These are phyloP conservation scores for Lycodopsis pacificus DNA, from an alignment of 2,797 vertebrate species.

Conservation along the genomic window DNA sequence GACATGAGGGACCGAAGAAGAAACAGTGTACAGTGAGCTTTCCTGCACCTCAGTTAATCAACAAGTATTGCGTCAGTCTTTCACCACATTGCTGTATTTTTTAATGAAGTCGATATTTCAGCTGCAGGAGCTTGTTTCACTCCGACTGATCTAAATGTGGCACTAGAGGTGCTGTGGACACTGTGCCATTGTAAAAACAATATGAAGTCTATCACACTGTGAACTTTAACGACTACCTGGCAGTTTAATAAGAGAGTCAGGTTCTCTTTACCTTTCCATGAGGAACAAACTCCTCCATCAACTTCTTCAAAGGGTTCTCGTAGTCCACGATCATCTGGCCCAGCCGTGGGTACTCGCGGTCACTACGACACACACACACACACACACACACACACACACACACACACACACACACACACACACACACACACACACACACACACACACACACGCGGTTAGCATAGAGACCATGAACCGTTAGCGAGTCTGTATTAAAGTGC, in stretches of 20 bases:
- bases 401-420: too few relatives aligned
- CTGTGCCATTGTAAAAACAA: not conserved
- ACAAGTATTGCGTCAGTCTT: not conserved
- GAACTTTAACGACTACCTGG: not conserved
- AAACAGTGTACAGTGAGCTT: not conserved
- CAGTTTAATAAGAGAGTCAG: not conserved
- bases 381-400: not conserved
- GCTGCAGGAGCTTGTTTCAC: not conserved
- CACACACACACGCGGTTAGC: not conserved
- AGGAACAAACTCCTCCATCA: conserved; percentile 99
- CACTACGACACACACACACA: conserved; percentile 78
- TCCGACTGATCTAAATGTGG: conserved; percentile 8
- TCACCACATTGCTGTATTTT: not conserved
- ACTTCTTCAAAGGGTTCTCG: conserved; percentile 98
- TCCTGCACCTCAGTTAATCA: not conserved
- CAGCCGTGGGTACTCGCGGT: conserved; percentile 96
- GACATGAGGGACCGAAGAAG: too few relatives aligned
- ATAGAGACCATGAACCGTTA: not conserved
- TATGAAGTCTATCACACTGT: not conserved
- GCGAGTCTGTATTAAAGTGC: not conserved
- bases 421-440: too few relatives aligned
- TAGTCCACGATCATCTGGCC: conserved; percentile 99
- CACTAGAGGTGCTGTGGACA: not conserved
- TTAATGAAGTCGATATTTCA: not conserved
- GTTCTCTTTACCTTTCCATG: conserved; percentile 91